Percentiles rank a stretch among this genome's conserved stretches.
Conservation (phyloP, 53 echinoderm and acorn worm species). For the Arbacia lixula region DNA sequence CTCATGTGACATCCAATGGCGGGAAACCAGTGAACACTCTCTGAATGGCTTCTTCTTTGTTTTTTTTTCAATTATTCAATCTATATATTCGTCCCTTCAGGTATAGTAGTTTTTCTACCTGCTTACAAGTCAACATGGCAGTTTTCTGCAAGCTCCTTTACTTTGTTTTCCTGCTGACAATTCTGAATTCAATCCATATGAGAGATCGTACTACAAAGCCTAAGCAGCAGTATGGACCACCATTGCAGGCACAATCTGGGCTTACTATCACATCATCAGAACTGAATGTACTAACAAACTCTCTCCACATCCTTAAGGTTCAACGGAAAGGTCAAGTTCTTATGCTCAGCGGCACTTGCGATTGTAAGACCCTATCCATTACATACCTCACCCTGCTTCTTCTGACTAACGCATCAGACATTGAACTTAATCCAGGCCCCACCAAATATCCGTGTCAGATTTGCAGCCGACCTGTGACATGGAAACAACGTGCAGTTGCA, state of each 20-base stretch:
- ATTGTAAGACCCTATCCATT: background rate
- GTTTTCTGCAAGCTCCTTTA: too few species aligned
- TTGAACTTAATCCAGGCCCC: conserved; percentile 24
- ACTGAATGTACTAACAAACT: conserved; percentile 1
- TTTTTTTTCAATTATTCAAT: too few species aligned
- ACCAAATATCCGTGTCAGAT: conserved; percentile 59
- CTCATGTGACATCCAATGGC: too few species aligned
- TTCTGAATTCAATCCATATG: too few species aligned
- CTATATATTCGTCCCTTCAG: too few species aligned
- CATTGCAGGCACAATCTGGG: background rate
- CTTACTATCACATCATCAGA: background rate
- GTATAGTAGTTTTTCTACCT: too few species aligned
- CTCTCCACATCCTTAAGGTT: conserved; percentile 1
- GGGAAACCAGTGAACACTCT: too few species aligned
- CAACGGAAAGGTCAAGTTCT: background rate
- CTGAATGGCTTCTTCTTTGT: too few species aligned
- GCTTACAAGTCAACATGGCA: too few species aligned
- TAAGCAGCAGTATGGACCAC: too few species aligned
- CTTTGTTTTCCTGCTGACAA: too few species aligned
- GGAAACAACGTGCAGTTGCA: conserved; percentile 58
- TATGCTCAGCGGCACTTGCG: background rate
- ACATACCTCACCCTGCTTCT: conserved; percentile 20
- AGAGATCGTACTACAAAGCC: too few species aligned
- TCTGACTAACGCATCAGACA: conserved; percentile 8
- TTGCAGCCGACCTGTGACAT: conserved; percentile 46